Conservation (phyloP, 2,113 vertebrate species). For the Isurus oxyrinchus region DNA sequence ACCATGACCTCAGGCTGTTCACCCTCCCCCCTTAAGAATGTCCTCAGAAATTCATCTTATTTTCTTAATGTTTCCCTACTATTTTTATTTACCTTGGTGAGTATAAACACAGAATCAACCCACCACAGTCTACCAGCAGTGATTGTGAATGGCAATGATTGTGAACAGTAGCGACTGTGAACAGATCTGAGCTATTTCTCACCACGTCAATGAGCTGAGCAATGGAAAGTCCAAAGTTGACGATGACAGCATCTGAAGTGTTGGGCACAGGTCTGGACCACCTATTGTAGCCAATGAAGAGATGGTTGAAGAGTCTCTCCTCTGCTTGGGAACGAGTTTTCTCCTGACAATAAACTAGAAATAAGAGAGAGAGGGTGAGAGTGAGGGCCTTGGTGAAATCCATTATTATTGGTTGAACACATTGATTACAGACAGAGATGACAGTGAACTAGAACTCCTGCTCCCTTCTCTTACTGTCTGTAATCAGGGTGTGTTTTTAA, state of each 20-base stretch:
- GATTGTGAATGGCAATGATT: neutral
- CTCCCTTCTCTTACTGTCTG: no score
- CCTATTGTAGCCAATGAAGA: constrained; percentile 86
- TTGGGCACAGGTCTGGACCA: constrained; percentile 92
- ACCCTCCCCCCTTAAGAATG: no score
- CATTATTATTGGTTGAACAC: neutral
- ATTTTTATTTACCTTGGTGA: no score
- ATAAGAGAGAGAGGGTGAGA: neutral
- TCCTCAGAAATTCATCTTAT: no score
- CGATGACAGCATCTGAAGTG: constrained; percentile 83
- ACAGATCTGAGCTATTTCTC: constrained; percentile 47
- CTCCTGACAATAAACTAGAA: constrained; percentile 43
- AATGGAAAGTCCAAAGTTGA: constrained; percentile 91
- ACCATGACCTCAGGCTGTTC: no score
- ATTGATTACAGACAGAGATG: neutral
- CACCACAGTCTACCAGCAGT: neutral
- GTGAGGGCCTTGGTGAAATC: neutral
- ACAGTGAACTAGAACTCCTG: no score
- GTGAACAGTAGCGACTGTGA: neutral
- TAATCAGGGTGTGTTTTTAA: no score
- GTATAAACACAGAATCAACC: no score
- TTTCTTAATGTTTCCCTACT: no score
- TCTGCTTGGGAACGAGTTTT: constrained; percentile 74
- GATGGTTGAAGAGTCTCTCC: constrained; percentile 79
- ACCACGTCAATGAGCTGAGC: constrained; percentile 97